Base-by-base conservation (phyloP, 1,140 invertebrate genomes). In the Lerema accius region DNA sequence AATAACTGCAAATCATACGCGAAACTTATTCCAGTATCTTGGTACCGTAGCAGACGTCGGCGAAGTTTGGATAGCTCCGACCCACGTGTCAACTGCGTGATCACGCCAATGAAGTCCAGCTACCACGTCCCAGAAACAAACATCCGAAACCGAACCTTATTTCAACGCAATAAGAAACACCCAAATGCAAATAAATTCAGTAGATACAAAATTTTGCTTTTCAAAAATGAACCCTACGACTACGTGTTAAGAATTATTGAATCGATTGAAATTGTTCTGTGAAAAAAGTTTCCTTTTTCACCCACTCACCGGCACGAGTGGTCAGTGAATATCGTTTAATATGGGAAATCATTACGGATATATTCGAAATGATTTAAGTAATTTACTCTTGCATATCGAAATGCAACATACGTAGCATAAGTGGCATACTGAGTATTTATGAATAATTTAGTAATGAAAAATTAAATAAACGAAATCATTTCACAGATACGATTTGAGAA, bases 1-100 rank as follows among this genome's bases (percentile, higher is more conserved):
- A 51, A 51, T 51, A 39, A 51, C 28, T 51, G 49, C 15, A 37
- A 51, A 51, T 28, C 15, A 51, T 63, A 63, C 13, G 50, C 40
- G 28, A 64, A 64, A 64, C 53, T 64, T 64, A 37, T 53, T 40
- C 53, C 19, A 45, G 40, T 64, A 73, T 73, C 67, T 67, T 69
- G 67, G 37, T 63, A 65, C 53, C 53, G 67, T 53, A 64, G 64
- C 65, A 67, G 67, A 74, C 69, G 66, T 67, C 68, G 74, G 61
- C 68, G 53, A 73, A 76, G 66, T 76, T 76, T 69, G 49, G 60
- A 68, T 50, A 53, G 45, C 37, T 62, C n/a, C 56, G 67, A 58
- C 61, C 61, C 69, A 73, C 71, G 71, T 77, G 71, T 74, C 74
- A 71, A 69, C 62, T 65, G 60, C 55, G 69, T 77, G 74, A 77